Evolutionary conservation across 2,888 invertebrate species (phyloP).

Genomic region (Peribatodes rhomboidaria): DNA sequence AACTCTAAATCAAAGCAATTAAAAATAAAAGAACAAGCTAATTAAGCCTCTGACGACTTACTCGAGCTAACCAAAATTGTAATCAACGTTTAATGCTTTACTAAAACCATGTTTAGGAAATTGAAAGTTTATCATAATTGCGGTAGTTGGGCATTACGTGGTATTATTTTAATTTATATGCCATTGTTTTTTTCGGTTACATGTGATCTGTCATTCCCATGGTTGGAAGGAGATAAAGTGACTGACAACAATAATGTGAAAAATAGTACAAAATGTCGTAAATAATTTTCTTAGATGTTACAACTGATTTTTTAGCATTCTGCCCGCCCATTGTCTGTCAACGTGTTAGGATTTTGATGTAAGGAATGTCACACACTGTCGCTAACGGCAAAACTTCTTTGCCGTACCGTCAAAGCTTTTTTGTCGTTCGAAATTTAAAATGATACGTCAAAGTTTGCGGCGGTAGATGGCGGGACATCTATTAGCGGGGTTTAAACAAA

Average conservation of each 20-base stretch:
- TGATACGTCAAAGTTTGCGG: constrained; percentile 44
- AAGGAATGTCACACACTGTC: constrained; percentile 55
- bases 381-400: constrained; percentile 46
- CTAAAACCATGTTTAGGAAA: constrained; percentile 49
- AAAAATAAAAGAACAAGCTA: constrained; percentile 7
- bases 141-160: constrained; percentile 30
- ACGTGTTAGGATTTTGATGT: constrained; percentile 12
- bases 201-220: constrained; percentile 31
- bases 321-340: constrained; percentile 10
- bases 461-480: constrained; percentile 69
- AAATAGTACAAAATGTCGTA: constrained; percentile 26
- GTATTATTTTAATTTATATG: constrained; percentile 39
- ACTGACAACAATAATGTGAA: constrained; percentile 32
- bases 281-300: constrained; percentile 19
- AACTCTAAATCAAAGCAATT: constrained; percentile 9
- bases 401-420: constrained; percentile 44
- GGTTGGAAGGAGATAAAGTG: constrained; percentile 16
- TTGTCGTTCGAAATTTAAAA: constrained; percentile 58
- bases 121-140: constrained; percentile 49
- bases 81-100: constrained; percentile 16
- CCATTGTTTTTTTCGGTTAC: constrained; percentile 36
- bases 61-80: constrained; percentile 26
- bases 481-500: constrained; percentile 77
- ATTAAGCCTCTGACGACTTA: constrained; percentile 17
- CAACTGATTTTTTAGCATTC: constrained; percentile 10